Evolutionary conservation across 2,113 vertebrate species (phyloP).

Genomic region (Hemiprocne comata): DNA sequence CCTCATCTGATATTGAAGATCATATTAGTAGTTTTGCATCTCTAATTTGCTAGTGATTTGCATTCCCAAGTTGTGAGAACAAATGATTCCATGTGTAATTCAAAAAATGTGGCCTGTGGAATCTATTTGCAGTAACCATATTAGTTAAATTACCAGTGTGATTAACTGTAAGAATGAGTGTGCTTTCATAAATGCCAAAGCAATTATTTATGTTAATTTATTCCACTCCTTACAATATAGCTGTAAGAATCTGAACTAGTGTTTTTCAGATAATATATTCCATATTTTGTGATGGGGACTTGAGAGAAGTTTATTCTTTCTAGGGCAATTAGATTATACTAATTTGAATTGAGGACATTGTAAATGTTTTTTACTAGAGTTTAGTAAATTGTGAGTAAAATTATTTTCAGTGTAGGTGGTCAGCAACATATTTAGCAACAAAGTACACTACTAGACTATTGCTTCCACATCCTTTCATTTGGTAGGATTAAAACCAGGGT

Average conservation of each 20-base stretch:
- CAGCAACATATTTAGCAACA: not conserved
- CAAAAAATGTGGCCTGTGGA: not conserved
- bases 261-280: slow-evolving; percentile 24
- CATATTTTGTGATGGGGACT: slow-evolving; percentile 1
- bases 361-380: not conserved
- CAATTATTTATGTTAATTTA: slow-evolving; percentile 57
- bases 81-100: not conserved
- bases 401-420: not conserved
- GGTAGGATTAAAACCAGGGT: not conserved
- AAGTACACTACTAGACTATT: not conserved
- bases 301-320: slow-evolving; percentile 8
- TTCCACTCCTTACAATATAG: slow-evolving; percentile 11
- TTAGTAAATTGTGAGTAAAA: not conserved
- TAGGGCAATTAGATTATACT: not conserved
- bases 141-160: slow-evolving; percentile 52
- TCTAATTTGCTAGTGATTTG: slow-evolving; percentile 10
- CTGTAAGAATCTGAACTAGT: not conserved
- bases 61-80: not conserved
- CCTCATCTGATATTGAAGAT: not conserved
- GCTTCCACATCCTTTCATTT: not conserved
- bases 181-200: slow-evolving; percentile 57
- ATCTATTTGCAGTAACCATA: slow-evolving; percentile 48
- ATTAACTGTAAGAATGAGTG: slow-evolving; percentile 54
- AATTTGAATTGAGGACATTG: not conserved
- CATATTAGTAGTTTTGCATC: not conserved